A percentile compares a stretch with the other conserved stretches of the same genome.
Conservation (phyloP, 35 echinoderm and acorn worm genomes). For the Diadema setosum region DNA sequence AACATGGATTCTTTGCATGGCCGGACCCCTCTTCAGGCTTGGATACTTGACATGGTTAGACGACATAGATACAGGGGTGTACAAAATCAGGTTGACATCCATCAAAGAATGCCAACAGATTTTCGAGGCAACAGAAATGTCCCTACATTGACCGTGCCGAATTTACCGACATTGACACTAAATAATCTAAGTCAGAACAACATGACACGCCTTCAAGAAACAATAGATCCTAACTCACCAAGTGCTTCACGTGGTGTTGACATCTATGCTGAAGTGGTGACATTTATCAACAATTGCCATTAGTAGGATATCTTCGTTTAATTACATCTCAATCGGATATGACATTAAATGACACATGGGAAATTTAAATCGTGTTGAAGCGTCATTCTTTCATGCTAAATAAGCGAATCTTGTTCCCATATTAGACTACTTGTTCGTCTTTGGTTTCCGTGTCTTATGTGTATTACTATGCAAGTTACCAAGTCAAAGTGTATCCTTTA, state of each 20-base stretch:
- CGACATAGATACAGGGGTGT: not conserved
- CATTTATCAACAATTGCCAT: not conserved
- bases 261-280: not conserved
- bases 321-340: no score
- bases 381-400: no score
- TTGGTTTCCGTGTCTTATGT: no score
- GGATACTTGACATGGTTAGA: not conserved
- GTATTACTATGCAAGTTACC: no score
- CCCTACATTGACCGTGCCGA: not conserved
- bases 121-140: not conserved
- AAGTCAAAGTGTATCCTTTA: no score
- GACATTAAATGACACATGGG: no score
- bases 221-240: not conserved
- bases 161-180: not conserved
- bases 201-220: not conserved
- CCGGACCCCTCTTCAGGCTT: not conserved
- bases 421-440: no score
- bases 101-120: not conserved
- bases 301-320: no score
- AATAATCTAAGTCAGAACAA: not conserved
- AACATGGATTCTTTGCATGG: not conserved
- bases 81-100: not conserved
- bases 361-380: no score
- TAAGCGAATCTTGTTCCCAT: no score
- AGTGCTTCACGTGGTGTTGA: not conserved